Evolutionary conservation across 2,797 vertebrate genomes (phyloP).

Genomic region (Hypotaenidia okinawae): DNA sequence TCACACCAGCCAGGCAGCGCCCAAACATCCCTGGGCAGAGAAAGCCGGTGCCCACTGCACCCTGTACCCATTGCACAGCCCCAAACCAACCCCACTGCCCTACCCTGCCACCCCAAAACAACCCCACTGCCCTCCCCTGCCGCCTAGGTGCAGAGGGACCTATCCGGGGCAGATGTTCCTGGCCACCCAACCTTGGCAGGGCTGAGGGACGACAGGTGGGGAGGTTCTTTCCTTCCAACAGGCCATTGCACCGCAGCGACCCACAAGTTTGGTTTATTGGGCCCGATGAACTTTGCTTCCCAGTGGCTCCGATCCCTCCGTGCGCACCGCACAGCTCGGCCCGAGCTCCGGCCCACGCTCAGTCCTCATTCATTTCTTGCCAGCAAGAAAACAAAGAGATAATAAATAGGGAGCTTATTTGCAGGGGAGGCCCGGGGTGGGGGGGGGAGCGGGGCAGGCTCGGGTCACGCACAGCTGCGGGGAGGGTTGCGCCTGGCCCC

Average conservation of each 20-base stretch:
- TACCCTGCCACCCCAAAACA: too few species aligned
- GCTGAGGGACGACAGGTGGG: too few species aligned
- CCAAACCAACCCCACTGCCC: too few species aligned
- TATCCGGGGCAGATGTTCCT: too few species aligned
- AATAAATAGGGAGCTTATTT: conserved; percentile 64
- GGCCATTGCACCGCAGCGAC: not conserved
- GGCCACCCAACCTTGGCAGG: too few species aligned
- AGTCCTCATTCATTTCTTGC: conserved; percentile 61
- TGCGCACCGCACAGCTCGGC: not conserved
- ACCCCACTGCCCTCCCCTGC: too few species aligned
- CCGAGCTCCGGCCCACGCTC: not conserved
- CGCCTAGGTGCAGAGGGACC: too few species aligned
- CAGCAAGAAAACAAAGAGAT: conserved; percentile 74
- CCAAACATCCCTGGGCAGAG: too few species aligned
- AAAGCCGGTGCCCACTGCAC: too few species aligned
- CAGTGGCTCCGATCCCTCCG: not conserved
- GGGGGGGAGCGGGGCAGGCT: not conserved
- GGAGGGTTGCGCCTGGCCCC: conserved; percentile 25
- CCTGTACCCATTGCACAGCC: too few species aligned
- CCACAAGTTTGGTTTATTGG: conserved; percentile 55
- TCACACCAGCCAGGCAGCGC: too few species aligned
- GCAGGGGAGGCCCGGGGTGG: not conserved
- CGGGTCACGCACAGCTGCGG: not conserved
- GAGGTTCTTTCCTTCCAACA: not conserved
- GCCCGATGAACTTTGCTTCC: conserved; percentile 27